Conservation (phyloP, 2,797 vertebrate genomes). For the Nyctibius grandis region DNA sequence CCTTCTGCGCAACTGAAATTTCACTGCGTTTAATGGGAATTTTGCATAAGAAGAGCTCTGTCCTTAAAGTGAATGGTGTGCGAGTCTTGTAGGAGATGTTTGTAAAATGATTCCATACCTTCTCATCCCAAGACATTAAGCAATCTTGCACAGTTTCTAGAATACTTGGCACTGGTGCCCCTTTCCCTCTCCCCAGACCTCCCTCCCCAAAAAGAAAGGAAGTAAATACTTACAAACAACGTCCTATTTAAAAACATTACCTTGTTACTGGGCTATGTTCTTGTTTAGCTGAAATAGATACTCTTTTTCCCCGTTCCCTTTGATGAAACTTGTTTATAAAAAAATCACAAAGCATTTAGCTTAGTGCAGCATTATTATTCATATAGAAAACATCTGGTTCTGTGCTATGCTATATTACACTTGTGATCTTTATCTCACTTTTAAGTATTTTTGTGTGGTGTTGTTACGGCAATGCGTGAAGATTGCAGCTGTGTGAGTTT, state of each 20-base stretch:
- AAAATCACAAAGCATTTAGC: background rate
- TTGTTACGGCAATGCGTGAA: background rate
- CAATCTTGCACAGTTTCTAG: background rate
- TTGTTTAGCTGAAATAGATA: background rate
- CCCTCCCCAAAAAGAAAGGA: background rate
- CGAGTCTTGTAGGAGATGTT: background rate
- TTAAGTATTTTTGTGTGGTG: background rate
- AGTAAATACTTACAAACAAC: background rate
- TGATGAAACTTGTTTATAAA: background rate
- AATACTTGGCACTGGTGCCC: background rate
- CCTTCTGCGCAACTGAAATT: background rate
- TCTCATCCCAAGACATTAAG: background rate
- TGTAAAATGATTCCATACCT: background rate
- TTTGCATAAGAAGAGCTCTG: background rate
- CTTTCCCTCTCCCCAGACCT: background rate
- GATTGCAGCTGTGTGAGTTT: background rate
- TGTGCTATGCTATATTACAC: background rate
- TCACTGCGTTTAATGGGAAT: background rate
- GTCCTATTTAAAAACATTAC: background rate
- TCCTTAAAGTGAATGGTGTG: background rate
- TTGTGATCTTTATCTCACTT: background rate
- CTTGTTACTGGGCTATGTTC: background rate
- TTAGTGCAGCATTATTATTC: background rate
- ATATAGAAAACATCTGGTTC: background rate
- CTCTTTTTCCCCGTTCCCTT: background rate